Evolutionary conservation across 2,888 invertebrate species (phyloP), one percentile per base, ranked within the genome.

Genomic region (Drosophila seclusa): DNA sequence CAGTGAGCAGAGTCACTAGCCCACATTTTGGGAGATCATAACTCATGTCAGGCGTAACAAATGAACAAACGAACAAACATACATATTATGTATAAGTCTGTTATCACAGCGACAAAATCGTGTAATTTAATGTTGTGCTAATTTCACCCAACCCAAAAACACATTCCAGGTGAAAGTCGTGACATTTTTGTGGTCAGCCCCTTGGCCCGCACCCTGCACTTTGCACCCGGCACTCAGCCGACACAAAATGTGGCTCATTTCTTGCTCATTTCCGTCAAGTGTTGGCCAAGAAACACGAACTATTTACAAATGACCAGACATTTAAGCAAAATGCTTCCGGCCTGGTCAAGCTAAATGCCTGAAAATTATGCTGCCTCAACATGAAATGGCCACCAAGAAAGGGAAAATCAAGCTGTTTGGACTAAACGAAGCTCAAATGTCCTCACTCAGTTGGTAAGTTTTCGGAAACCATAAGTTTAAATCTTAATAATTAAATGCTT

Each of bases 101-200:
- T 85, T 87, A 87, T 87, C 87, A 79, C 66, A 57, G 85, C 73
- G 74, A 58, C 74, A 61, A 81, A 87, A 87, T 87, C 87, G 76
- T 88, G 88, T 88, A 73, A 89, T 88, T 89, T 87, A 89, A 87
- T 87, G 88, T 90, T 88, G 90, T 87, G 87, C 86, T 87, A 89
- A 89, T 89, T 90, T 88, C 88, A 68, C 42, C 79, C 68, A 60
- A 65, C 59, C 68, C 68, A 57, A 57, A 48, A 58, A 57, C 34
- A 24, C 59, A 68, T 57, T 58, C 62, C 85, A 85, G 89, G 85
- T 89, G 73, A 80, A 78, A 80, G 88, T 84, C 89, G 73, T 85
- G 88, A 89, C 89, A 89, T 87, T 89, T 89, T 77, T 82, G 71
- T 79, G 83, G 73, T 55, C 64, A 57, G 11, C 62, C 50, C 38